These are phyloP conservation scores for Poeciliopsis turneri DNA, from an alignment of 2,797 vertebrate species.

Conservation along the genomic window DNA sequence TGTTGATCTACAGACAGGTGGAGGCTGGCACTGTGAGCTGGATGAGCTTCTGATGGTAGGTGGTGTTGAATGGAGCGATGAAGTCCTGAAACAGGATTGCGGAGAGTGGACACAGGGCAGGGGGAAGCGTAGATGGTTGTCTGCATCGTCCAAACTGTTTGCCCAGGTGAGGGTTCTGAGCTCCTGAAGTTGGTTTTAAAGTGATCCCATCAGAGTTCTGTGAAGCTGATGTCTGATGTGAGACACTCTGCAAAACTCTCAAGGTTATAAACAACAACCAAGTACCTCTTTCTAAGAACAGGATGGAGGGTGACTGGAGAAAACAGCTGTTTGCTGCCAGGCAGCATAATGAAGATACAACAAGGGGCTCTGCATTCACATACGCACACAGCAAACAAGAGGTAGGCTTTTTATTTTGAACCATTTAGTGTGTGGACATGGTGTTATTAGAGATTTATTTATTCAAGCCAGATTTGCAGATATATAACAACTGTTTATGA, in stretches of 20 bases:
- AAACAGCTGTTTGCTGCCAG: constrained; percentile 76
- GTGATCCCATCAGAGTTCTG: constrained; percentile 62
- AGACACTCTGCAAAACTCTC: background rate
- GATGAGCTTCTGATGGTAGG: background rate
- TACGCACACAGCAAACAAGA: constrained; percentile 82
- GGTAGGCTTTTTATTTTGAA: constrained; percentile 41
- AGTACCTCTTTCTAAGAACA: constrained; percentile 35
- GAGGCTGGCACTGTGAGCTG: background rate
- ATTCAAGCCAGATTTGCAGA: background rate
- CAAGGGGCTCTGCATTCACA: constrained; percentile 74
- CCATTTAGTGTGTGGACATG: background rate
- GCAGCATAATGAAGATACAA: constrained; percentile 81
- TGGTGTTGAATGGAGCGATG: background rate
- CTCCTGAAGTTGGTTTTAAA: constrained; percentile 38
- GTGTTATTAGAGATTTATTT: background rate
- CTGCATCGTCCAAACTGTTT: background rate
- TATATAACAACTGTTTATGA: background rate
- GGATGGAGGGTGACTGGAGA: constrained; percentile 84
- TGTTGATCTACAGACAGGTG: background rate
- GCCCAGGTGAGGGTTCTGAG: background rate
- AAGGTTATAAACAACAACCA: constrained; percentile 35
- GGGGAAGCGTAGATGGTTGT: background rate
- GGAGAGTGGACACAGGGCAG: background rate
- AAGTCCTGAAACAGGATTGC: background rate
- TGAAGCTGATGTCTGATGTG: constrained; percentile 31